Percentiles rank a stretch among this genome's conserved stretches.
Conservation (phyloP, 1,140 invertebrate species). For the Cydia splendana region DNA sequence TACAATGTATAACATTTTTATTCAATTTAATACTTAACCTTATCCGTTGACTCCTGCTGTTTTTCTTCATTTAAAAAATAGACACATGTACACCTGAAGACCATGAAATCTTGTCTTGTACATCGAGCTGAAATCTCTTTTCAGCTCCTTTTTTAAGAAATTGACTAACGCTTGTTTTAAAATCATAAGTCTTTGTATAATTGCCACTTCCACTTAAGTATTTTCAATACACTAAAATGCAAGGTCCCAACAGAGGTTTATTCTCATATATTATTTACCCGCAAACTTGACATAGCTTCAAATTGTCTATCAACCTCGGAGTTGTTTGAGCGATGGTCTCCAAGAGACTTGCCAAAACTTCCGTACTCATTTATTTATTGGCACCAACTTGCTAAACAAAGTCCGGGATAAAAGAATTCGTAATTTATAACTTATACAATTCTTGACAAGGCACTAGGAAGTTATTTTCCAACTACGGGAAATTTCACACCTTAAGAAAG, state of each 20-base stretch:
- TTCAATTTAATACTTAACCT: not conserved
- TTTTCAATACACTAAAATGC: not conserved
- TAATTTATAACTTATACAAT: conserved; percentile 27
- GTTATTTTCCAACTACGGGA: not conserved
- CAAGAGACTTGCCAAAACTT: conserved; percentile 13
- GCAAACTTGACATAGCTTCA: conserved; percentile 17
- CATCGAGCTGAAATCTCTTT: too few species aligned
- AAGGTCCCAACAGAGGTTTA: not conserved
- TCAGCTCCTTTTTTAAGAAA: too few species aligned
- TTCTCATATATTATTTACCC: conserved; percentile 11
- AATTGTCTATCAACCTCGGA: conserved; percentile 22
- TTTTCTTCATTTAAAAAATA: not conserved
- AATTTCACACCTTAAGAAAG: not conserved
- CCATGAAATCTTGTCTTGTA: too few species aligned
- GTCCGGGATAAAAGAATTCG: not conserved
- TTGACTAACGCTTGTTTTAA: too few species aligned
- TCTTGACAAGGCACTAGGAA: conserved; percentile 5
- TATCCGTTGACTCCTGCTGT: not conserved
- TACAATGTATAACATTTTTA: not conserved
- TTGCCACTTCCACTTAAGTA: not conserved
- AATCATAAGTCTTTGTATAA: too few species aligned
- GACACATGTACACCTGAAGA: too few species aligned
- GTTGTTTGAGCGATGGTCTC: conserved; percentile 25
- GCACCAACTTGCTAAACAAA: conserved; percentile 28
- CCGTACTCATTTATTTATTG: conserved; percentile 30